Evolutionary conservation across 2,113 vertebrate species (phyloP).

Genomic region (Daubentonia madagascariensis): DNA sequence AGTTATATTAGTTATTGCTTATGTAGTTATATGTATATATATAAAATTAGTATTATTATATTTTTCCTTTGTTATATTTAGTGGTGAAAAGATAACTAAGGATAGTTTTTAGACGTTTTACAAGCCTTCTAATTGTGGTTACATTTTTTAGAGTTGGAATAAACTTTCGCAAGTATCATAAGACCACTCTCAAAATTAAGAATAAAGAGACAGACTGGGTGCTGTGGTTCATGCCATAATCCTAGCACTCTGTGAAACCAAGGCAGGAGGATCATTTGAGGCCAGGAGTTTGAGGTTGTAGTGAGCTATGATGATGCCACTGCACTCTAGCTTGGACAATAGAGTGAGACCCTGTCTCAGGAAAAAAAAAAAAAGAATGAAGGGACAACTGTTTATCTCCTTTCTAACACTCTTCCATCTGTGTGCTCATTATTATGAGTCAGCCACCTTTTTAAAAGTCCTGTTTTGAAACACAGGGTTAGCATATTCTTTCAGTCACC

Average conservation of each 20-base stretch:
- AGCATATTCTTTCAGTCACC: not conserved
- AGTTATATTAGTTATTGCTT: not conserved
- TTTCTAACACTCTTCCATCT: not conserved
- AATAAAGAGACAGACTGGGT: not conserved
- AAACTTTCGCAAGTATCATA: not conserved
- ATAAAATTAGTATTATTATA: not conserved
- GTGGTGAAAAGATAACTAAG: not conserved
- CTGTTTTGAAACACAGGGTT: not conserved
- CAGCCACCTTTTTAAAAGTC: not conserved
- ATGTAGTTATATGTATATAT: not conserved
- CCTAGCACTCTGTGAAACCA: not conserved
- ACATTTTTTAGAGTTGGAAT: not conserved
- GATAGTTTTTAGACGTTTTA: not conserved
- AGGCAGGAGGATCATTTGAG: not conserved
- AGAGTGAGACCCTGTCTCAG: too few relatives aligned
- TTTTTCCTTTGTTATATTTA: slow-evolving; percentile 3
- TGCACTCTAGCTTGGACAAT: too few relatives aligned
- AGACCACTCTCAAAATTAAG: not conserved
- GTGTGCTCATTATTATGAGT: not conserved
- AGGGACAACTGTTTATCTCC: not conserved
- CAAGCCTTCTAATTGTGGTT: not conserved
- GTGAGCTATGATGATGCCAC: too few relatives aligned
- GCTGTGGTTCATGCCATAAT: not conserved
- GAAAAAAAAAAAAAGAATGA: not conserved
- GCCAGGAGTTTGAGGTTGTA: not conserved